Evolutionary conservation across 2,888 invertebrate genomes (phyloP), one percentile per base, ranked within the genome.

Genomic region (Cyrtodaria siliqua): DNA sequence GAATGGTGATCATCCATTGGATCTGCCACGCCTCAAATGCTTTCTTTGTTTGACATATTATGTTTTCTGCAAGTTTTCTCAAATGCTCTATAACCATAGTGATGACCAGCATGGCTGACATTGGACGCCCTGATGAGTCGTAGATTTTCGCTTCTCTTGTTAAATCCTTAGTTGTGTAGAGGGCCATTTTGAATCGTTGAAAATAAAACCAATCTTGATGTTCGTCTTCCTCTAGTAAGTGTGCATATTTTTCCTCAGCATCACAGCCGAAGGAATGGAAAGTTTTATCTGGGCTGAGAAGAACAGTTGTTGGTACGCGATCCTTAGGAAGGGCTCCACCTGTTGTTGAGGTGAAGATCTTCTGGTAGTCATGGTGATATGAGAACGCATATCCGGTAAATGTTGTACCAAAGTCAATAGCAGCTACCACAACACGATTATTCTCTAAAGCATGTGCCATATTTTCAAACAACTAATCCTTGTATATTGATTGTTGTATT

Each of bases 1-100:
- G 59, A 44, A 59, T 44, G 24, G 59, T 59, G 2, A 59, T 59
- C 24, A 59, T 42, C 59, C 59, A 59, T 44, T 59, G 23, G 9
- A 59, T 44, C 8, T 42, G 42, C 1, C 2, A 2, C 1, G 12
- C 18, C 1, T 1, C n/a, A 2, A 26, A 14, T 8, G 8, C 26
- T 9, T 23, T 9, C 12, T 23, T 42, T 40, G 38, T 4, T 40
- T 57, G 9, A 20, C 2, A 20, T 4, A 40, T n/a, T 38, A 12
- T 20, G 2, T 38, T 24, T 9, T 33, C 23, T 18, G 23, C 38
- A 2, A 40, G 6, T 16, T 57, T 38, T 40, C 42, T 59, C n/a
- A 47, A 18, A 18, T 49, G 2, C 20, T 12, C 9, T 14, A 61
- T 61, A 18, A 14, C 49, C 18, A 47, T 29, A 1, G 27, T 8